phyloP scores from a whole-genome alignment of 2,888 invertebrate species.

The Prosopocoilus inquinatus region DNA sequence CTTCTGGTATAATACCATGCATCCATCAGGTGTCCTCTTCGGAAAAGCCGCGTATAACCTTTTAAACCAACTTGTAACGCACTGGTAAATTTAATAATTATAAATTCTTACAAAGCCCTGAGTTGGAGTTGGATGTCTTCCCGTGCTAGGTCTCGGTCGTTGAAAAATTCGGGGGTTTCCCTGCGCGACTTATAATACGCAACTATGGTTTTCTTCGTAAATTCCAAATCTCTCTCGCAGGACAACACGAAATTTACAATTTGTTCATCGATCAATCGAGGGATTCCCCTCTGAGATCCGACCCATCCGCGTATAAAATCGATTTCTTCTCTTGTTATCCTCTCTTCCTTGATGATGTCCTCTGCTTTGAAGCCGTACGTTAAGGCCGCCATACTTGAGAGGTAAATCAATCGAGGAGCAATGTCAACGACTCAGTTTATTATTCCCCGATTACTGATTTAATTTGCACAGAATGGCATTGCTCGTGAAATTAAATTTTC shows the following conservation, averaged over 20 bases:
- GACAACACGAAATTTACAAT: conserved; percentile 65
- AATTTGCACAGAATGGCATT: too few species aligned
- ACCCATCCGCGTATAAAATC: conserved; percentile 39
- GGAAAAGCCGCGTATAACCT: conserved; percentile 61
- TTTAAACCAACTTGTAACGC: conserved; percentile 33
- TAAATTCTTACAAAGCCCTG: conserved; percentile 56
- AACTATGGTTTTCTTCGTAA: conserved; percentile 62
- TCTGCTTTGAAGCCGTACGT: conserved; percentile 34
- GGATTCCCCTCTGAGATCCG: conserved; percentile 30
- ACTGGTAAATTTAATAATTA: background rate
- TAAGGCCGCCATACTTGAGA: conserved; percentile 16
- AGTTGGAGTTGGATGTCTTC: conserved; percentile 50
- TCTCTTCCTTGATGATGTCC: conserved; percentile 34
- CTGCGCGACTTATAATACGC: conserved; percentile 60
- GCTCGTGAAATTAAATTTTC: too few species aligned
- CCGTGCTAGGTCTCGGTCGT: conserved; percentile 52
- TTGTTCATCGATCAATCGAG: conserved; percentile 57
- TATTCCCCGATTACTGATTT: too few species aligned
- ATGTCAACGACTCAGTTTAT: too few species aligned
- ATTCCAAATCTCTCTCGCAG: conserved; percentile 60
- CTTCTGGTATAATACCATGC: conserved; percentile 62
- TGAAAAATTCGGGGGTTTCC: conserved; percentile 63
- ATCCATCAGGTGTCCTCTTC: conserved; percentile 58
- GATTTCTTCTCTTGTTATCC: conserved; percentile 36
- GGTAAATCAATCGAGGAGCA: too few species aligned